Evolutionary conservation across 2,888 invertebrate genomes (phyloP).

Genomic region (Tupiocoris notatus): DNA sequence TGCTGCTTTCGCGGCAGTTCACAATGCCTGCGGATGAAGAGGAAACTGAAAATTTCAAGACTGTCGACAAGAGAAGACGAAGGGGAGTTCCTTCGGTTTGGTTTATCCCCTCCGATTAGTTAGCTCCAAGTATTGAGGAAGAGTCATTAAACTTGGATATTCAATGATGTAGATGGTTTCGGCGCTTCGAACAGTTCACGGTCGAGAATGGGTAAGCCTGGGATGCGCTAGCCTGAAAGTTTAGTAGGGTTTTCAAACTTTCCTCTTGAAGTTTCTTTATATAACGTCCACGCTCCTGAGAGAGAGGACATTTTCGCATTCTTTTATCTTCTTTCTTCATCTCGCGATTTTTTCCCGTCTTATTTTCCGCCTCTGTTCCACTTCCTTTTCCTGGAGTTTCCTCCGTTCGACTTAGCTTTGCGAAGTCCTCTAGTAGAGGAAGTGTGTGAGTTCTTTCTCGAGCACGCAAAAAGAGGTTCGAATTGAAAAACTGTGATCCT

Average conservation of each 20-base stretch:
- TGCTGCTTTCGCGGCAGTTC: background rate
- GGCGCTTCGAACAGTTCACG: background rate
- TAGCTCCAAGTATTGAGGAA: background rate
- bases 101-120: slow-evolving; percentile 5
- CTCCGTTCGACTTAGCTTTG: background rate
- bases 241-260: slow-evolving; percentile 10
- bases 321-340: background rate
- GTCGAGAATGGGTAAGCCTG: background rate
- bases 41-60: background rate
- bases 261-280: background rate
- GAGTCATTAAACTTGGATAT: slow-evolving; percentile 19
- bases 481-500: slow-evolving; percentile 24
- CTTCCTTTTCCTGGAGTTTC: background rate
- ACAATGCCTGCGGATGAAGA: background rate
- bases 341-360: background rate
- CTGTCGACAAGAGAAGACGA: background rate
- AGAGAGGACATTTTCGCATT: background rate
- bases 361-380: background rate
- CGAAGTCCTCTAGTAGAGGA: background rate
- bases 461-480: background rate
- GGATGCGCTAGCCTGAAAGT: background rate
- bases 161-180: slow-evolving; percentile 21
- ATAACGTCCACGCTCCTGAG: background rate
- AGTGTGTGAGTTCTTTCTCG: background rate
- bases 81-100: background rate